These are phyloP conservation scores for Apocheima hispidaria DNA, from an alignment of 2,888 invertebrate genomes.

Conservation along the genomic window DNA sequence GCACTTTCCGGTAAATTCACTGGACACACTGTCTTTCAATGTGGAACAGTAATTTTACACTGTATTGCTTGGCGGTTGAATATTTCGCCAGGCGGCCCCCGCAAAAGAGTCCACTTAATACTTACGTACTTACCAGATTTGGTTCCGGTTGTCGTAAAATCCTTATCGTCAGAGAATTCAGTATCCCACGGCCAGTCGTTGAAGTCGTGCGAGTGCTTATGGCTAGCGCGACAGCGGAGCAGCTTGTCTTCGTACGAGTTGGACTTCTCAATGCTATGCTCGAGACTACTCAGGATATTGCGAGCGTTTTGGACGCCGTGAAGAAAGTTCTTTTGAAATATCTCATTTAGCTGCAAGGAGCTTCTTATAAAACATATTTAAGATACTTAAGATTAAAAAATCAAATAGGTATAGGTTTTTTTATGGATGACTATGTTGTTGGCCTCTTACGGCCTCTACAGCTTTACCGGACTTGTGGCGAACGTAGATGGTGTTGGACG, in stretches of 20 bases:
- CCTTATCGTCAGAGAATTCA: constrained; percentile 52
- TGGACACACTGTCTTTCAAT: no score
- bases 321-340: constrained; percentile 58
- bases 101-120: not conserved
- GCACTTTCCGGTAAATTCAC: no score
- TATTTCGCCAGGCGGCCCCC: no score
- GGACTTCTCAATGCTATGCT: constrained; percentile 68
- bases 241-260: constrained; percentile 65
- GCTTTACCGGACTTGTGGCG: no score
- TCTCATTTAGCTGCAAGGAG: constrained; percentile 43
- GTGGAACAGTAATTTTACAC: no score
- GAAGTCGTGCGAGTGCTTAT: constrained; percentile 58
- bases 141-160: constrained; percentile 41
- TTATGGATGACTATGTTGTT: no score
- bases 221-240: constrained; percentile 62
- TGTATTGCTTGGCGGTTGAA: no score
- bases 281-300: constrained; percentile 62
- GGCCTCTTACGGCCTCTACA: no score
- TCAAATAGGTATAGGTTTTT: no score
- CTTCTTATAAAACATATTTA: no score
- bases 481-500: no score
- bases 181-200: constrained; percentile 59
- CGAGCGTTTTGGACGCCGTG: constrained; percentile 67
- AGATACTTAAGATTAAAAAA: not conserved
- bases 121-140: constrained; percentile 29